Percentiles rank a stretch among this genome's conserved stretches.
Conservation (phyloP, 2,113 vertebrate species). For the Brachypteracias leptosomus region DNA sequence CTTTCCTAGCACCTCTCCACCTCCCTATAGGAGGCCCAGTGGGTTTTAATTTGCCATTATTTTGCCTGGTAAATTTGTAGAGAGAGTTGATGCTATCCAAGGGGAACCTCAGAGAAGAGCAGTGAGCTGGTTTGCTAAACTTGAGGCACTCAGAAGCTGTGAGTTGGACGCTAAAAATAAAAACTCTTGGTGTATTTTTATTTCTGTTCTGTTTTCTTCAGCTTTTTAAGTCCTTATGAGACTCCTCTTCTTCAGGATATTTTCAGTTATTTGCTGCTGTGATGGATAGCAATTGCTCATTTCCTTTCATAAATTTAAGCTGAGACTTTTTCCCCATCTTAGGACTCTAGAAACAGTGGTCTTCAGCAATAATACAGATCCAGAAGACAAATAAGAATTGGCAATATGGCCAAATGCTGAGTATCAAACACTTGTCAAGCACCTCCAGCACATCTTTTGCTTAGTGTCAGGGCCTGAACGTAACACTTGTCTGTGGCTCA, state of each 20-base stretch:
- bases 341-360: not conserved
- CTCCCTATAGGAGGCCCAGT: not conserved
- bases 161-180: slow-evolving; percentile 25
- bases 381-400: not conserved
- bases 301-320: not conserved
- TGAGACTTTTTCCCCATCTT: not conserved
- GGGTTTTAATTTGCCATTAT: not conserved
- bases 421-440: not conserved
- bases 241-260: not conserved
- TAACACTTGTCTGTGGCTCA: not conserved
- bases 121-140: not conserved
- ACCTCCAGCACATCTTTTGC: not conserved
- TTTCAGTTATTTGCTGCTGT: slow-evolving; percentile 28
- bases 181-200: slow-evolving; percentile 21
- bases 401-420: not conserved
- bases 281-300: not conserved
- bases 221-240: not conserved
- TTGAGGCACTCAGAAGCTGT: not conserved
- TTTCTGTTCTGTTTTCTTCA: slow-evolving; percentile 18
- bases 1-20: not conserved
- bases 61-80: not conserved
- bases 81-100: not conserved
- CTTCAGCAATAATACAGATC: not conserved
- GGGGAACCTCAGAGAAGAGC: not conserved
- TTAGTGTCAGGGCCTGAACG: not conserved